phyloP scores from a whole-genome alignment of 2,888 invertebrate genomes.

The Troilus luridus region DNA sequence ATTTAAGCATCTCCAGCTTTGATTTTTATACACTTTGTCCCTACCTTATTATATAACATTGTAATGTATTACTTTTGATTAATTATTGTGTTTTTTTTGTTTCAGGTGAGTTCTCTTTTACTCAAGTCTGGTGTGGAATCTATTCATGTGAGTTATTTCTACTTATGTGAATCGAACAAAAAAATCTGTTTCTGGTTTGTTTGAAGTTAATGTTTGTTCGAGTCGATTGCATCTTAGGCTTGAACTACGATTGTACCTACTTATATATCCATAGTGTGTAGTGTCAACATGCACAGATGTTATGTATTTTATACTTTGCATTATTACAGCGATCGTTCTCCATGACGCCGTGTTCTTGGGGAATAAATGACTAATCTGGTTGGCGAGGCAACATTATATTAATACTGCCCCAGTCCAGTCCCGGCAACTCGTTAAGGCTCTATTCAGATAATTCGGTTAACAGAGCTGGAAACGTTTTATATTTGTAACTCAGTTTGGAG shows the following conservation, averaged over 20 bases:
- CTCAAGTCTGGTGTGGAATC: not conserved
- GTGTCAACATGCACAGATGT: too few species aligned
- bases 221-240: too few species aligned
- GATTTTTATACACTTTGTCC: too few species aligned
- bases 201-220: too few species aligned
- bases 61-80: not conserved
- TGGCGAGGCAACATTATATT: slow-evolving; percentile 37
- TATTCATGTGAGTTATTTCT: not conserved
- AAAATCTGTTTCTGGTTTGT: too few species aligned
- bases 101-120: not conserved
- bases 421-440: slow-evolving; percentile 56
- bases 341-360: not conserved
- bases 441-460: slow-evolving; percentile 59
- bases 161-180: too few species aligned
- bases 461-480: slow-evolving; percentile 58
- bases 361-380: slow-evolving; percentile 22
- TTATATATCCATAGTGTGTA: not conserved
- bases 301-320: not conserved
- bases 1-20: too few species aligned
- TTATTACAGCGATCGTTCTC: not conserved
- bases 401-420: not conserved
- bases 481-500: slow-evolving; percentile 58
- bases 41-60: too few species aligned
- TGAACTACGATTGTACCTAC: not conserved
- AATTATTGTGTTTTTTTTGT: not conserved